A percentile compares a stretch with the other conserved stretches of the same genome.
phyloP scores from a whole-genome alignment of 2,113 vertebrate species.

The Brachypteracias leptosomus region DNA sequence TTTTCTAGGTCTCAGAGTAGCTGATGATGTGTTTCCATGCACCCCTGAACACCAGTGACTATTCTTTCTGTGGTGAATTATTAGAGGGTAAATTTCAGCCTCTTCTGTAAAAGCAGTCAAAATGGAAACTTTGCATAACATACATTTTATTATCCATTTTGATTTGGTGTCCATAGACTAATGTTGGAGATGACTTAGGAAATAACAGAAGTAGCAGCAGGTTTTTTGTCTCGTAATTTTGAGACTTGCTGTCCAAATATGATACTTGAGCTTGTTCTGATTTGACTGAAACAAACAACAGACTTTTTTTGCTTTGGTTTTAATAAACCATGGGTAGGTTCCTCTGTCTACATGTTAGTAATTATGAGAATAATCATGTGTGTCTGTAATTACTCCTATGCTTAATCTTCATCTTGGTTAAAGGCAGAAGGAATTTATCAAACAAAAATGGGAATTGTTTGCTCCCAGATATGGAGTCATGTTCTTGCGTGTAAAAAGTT shows the following conservation, averaged over 20 bases:
- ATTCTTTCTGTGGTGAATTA: neutral
- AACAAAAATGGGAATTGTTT: neutral
- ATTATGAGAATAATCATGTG: neutral
- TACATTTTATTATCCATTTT: neutral
- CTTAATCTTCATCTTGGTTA: conserved; percentile 1
- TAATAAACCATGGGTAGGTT: neutral
- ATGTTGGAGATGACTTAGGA: neutral
- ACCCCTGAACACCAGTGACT: neutral
- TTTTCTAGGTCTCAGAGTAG: neutral
- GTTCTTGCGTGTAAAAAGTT: neutral
- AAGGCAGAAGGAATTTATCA: conserved; percentile 5
- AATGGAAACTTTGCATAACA: neutral
- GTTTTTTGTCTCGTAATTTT: neutral
- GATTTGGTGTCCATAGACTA: neutral
- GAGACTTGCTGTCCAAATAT: neutral
- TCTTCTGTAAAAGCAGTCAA: neutral
- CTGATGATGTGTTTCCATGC: neutral
- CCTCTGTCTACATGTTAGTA: neutral
- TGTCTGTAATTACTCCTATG: neutral
- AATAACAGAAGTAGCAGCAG: neutral
- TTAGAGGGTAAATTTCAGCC: neutral
- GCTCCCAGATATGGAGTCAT: neutral
- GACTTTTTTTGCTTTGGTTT: neutral
- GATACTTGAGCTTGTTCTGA: neutral
- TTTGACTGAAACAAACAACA: neutral